Evolutionary conservation across 2,113 vertebrate genomes (phyloP).

Genomic region (Antennarius striatus): DNA sequence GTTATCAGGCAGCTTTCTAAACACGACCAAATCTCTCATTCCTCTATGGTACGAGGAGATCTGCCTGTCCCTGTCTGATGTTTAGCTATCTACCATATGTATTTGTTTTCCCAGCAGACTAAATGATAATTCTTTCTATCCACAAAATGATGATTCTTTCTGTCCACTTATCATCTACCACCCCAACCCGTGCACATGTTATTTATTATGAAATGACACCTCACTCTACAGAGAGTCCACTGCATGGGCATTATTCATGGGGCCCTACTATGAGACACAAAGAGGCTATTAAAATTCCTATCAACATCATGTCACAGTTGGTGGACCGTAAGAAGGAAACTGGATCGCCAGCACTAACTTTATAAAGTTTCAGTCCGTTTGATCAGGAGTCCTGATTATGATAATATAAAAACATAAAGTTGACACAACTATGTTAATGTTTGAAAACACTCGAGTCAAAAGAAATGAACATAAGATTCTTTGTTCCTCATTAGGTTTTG

Average conservation of each 20-base stretch:
- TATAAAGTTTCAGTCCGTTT: conserved; percentile 28
- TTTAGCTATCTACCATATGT: conserved; percentile 77
- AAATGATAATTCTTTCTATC: conserved; percentile 64
- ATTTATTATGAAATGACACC: conserved; percentile 76
- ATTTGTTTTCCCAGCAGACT: conserved; percentile 68
- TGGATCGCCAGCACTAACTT: conserved; percentile 40
- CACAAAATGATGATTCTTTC: conserved; percentile 67
- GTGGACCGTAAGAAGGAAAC: conserved; percentile 39
- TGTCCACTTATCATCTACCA: conserved; percentile 66
- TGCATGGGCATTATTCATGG: conserved; percentile 67
- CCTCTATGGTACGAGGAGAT: conserved; percentile 68
- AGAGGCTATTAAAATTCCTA: conserved; percentile 69
- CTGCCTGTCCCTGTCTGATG: conserved; percentile 71
- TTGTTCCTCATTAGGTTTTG: no score
- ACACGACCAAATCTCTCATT: conserved; percentile 72
- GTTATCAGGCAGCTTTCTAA: conserved; percentile 75
- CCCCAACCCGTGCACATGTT: conserved; percentile 52
- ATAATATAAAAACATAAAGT: conserved; percentile 6
- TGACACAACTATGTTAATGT: no score
- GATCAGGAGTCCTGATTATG: conserved; percentile 45
- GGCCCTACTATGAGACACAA: conserved; percentile 56
- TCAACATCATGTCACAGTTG: conserved; percentile 59
- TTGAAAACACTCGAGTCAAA: no score
- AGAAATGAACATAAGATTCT: no score
- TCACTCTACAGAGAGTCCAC: conserved; percentile 55